These are phyloP conservation scores for Asobara japonica DNA, from an alignment of 1,140 invertebrate species.

Conservation along the genomic window DNA sequence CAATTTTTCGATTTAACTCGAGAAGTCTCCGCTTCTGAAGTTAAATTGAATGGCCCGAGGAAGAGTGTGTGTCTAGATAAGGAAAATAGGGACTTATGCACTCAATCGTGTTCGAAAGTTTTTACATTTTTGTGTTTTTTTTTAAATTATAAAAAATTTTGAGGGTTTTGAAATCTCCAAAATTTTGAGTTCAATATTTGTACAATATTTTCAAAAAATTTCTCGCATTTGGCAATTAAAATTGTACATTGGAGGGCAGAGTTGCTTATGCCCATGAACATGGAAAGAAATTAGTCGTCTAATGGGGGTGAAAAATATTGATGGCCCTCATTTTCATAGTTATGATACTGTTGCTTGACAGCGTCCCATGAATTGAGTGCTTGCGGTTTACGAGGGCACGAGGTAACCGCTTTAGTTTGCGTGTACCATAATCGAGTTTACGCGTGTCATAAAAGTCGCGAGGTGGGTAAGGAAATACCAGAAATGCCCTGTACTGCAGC, in stretches of 20 bases:
- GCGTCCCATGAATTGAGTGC: not conserved
- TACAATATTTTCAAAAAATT: too few relatives aligned
- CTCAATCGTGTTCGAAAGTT: too few relatives aligned
- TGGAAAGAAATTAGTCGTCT: not conserved
- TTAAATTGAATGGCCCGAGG: not conserved
- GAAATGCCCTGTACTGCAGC: not conserved
- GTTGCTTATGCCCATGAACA: too few relatives aligned
- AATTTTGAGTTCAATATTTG: not conserved
- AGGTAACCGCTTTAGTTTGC: not conserved
- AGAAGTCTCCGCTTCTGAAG: not conserved
- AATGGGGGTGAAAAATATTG: not conserved
- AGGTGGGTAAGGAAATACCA: not conserved
- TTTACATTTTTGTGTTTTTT: too few relatives aligned
- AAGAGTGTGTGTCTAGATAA: too few relatives aligned
- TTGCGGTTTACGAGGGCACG: not conserved
- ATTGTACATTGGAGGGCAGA: too few relatives aligned
- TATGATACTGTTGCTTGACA: not conserved
- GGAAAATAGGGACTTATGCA: too few relatives aligned
- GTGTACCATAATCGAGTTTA: constrained; percentile 7
- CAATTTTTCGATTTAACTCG: not conserved
- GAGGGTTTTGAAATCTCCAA: not conserved
- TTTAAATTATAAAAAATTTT: not conserved
- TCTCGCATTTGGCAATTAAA: too few relatives aligned
- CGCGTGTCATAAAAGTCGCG: not conserved
- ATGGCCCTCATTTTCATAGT: not conserved